Conservation (phyloP, 1,140 invertebrate species). For the Drosophila takahashii region DNA sequence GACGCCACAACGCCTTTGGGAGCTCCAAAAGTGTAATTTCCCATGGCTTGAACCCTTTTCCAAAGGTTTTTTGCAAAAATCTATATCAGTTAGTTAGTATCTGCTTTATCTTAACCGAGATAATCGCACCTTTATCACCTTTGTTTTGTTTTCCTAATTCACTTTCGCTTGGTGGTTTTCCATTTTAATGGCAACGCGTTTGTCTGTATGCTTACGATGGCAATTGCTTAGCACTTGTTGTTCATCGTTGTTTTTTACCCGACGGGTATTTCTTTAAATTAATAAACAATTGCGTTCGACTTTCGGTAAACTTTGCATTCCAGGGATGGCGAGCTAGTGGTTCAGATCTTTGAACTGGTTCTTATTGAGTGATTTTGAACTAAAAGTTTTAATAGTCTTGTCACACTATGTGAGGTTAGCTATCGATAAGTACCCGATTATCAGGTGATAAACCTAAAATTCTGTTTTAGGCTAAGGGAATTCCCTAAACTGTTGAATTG, state of each 20-base stretch:
- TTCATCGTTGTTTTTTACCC: constrained; percentile 1
- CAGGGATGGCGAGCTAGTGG: neutral
- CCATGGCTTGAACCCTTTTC: constrained; percentile 1
- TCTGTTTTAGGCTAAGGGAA: too few relatives aligned
- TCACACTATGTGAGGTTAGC: too few relatives aligned
- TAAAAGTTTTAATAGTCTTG: too few relatives aligned
- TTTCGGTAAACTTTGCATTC: neutral
- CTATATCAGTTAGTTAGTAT: neutral
- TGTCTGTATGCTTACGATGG: neutral
- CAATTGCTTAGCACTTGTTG: constrained; percentile 8
- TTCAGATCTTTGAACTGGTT: neutral
- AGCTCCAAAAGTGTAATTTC: constrained; percentile 9
- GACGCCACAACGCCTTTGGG: constrained; percentile 41
- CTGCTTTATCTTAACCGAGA: neutral
- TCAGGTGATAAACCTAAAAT: too few relatives aligned
- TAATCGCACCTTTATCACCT: constrained; percentile 18
- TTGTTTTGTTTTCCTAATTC: constrained; percentile 7
- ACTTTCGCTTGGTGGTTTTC: constrained; percentile 11
- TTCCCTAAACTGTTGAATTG: too few relatives aligned
- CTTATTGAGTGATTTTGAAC: too few relatives aligned
- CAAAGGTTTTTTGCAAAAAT: constrained; percentile 4
- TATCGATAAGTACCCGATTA: too few relatives aligned
- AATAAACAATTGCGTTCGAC: constrained; percentile 37
- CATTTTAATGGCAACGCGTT: constrained; percentile 1
- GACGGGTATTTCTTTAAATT: neutral